Percentiles rank a stretch among this genome's conserved stretches.
Evolutionary conservation across 64 coral and sea anemone genomes (phyloP).

Genomic region (Astreopora myriophthalma): DNA sequence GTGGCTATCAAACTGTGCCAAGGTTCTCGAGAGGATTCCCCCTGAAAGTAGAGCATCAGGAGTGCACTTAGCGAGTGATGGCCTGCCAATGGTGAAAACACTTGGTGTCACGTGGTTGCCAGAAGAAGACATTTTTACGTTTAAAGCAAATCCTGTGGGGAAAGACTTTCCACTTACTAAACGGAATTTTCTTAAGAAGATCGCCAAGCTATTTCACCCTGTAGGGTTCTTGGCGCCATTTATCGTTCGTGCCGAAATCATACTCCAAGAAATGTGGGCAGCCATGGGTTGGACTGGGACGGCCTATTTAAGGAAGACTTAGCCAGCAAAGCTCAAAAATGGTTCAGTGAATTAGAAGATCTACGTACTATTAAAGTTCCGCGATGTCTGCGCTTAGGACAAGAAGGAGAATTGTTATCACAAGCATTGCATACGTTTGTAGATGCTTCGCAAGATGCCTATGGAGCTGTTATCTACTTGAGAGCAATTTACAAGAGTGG

Average conservation of each 20-base stretch:
- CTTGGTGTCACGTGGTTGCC: not conserved
- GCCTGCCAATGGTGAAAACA: not conserved
- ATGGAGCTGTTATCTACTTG: slow-evolving; percentile 21
- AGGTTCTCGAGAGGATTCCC: too few species aligned
- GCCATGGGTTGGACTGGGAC: slow-evolving; percentile 48
- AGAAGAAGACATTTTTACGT: not conserved
- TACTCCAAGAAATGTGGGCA: slow-evolving; percentile 59
- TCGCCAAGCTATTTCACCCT: slow-evolving; percentile 43
- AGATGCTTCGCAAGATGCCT: not conserved
- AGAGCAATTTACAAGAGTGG: slow-evolving; percentile 12
- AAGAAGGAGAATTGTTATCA: slow-evolving; percentile 22
- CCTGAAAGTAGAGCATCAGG: too few species aligned
- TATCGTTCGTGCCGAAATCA: slow-evolving; percentile 35
- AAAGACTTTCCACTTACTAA: not conserved
- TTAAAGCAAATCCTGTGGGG: not conserved
- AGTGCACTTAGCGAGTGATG: too few species aligned
- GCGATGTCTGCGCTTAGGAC: slow-evolving; percentile 41
- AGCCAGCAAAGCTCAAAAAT: not conserved
- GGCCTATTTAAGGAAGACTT: not conserved
- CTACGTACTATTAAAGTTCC: not conserved
- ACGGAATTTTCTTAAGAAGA: slow-evolving; percentile 1
- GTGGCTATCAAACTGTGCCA: too few species aligned
- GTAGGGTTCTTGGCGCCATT: slow-evolving; percentile 47
- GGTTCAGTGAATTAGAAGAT: not conserved
- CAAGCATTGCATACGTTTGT: slow-evolving; percentile 23